A percentile compares a stretch with the other conserved stretches of the same genome.
These are phyloP conservation scores for Anser brachyrhynchus DNA, from an alignment of 2,113 vertebrate genomes.

Conservation along the genomic window DNA sequence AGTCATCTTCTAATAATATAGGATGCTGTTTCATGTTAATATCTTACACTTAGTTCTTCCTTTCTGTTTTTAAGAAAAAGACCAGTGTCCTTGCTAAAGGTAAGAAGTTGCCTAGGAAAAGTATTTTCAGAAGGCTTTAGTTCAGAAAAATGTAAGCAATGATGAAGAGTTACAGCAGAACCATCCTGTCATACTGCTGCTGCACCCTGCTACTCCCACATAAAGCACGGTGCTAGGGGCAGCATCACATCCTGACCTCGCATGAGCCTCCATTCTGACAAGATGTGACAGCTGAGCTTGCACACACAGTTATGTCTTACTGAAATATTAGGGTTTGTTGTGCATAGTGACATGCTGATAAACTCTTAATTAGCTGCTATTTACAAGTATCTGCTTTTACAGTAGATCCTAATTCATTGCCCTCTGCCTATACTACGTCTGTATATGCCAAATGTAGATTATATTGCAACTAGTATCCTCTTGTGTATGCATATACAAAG, in stretches of 20 bases:
- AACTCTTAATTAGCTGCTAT: slow-evolving; percentile 54
- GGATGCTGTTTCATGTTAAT: not conserved
- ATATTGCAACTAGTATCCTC: slow-evolving; percentile 4
- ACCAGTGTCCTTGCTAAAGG: not conserved
- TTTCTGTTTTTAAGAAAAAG: not conserved
- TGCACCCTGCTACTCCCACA: not conserved
- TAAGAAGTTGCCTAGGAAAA: not conserved
- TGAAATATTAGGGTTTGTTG: not conserved
- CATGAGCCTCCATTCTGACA: not conserved
- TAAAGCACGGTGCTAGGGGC: not conserved
- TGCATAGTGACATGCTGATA: slow-evolving; percentile 25
- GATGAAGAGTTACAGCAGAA: not conserved
- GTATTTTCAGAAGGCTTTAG: not conserved
- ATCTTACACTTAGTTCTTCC: not conserved
- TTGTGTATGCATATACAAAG: not conserved
- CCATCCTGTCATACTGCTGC: not conserved
- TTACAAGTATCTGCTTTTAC: not conserved
- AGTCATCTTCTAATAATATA: not conserved
- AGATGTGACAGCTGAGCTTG: not conserved
- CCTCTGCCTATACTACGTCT: not conserved
- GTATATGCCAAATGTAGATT: not conserved
- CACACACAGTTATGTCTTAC: not conserved
- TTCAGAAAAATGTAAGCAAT: not conserved
- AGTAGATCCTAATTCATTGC: not conserved
- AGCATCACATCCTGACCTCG: not conserved